phyloP scores from a whole-genome alignment of 2,888 invertebrate species.

The Brachyopa scutellaris region DNA sequence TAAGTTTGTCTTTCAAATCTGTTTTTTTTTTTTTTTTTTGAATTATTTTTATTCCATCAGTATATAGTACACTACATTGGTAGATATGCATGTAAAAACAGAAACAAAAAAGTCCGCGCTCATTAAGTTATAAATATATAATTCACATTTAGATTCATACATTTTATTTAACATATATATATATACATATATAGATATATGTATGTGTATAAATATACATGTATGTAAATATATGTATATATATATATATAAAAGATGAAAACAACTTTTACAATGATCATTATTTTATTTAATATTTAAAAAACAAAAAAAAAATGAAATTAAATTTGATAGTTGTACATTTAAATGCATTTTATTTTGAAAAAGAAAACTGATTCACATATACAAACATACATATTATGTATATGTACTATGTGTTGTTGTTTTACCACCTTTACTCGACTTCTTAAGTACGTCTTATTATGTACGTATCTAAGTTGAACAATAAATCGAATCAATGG shows the following conservation, averaged over 20 bases:
- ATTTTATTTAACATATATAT: constrained; percentile 45
- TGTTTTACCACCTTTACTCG: no score
- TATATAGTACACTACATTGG: constrained; percentile 28
- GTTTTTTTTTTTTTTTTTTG: constrained; percentile 31
- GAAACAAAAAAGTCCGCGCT: constrained; percentile 35
- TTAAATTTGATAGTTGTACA: constrained; percentile 37
- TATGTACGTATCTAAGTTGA: no score
- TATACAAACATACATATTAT: no score
- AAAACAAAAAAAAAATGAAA: constrained; percentile 21
- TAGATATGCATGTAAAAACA: constrained; percentile 30
- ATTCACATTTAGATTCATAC: constrained; percentile 47
- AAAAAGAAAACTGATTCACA: no score
- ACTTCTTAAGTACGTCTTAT: no score
- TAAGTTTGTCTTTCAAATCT: constrained; percentile 29
- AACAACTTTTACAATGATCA: constrained; percentile 26
- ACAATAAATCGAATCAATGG: no score
- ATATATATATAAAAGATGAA: constrained; percentile 17
- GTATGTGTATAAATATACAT: constrained; percentile 22
- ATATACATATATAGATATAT: constrained; percentile 24
- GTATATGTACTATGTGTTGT: no score
- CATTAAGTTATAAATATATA: constrained; percentile 48
- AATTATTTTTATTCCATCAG: constrained; percentile 40
- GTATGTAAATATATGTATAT: constrained; percentile 35
- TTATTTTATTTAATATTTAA: constrained; percentile 35
- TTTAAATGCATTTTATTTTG: constrained; percentile 39